Evolutionary conservation across 1,140 invertebrate species (phyloP).

Genomic region (Diabrotica undecimpunctata): DNA sequence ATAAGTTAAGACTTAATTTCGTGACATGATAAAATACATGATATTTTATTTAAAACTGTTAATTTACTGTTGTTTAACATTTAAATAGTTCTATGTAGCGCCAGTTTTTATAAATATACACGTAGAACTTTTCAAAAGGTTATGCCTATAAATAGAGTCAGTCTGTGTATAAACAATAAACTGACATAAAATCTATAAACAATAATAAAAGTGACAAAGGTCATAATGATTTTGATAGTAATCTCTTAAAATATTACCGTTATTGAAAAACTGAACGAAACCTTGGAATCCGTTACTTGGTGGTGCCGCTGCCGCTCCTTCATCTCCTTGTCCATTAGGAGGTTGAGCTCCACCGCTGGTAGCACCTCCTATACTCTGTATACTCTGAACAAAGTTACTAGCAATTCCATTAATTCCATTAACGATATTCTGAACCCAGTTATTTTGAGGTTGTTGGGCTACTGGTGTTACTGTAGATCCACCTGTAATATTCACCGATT

Average conservation of each 20-base stretch:
- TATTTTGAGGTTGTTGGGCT: conserved; percentile 15
- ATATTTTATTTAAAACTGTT: too few species aligned
- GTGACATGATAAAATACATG: too few species aligned
- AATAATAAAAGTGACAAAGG: too few species aligned
- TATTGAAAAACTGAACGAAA: conserved; percentile 21
- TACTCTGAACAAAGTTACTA: conserved; percentile 25
- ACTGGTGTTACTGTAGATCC: not conserved
- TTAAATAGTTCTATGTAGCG: too few species aligned
- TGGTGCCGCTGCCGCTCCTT: conserved; percentile 11
- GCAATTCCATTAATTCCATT: conserved; percentile 21
- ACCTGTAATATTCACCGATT: not conserved
- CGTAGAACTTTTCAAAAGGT: too few species aligned
- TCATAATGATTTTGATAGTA: too few species aligned
- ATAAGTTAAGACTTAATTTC: too few species aligned
- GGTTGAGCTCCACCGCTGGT: not conserved
- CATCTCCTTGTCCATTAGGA: conserved; percentile 24
- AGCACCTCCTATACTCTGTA: conserved; percentile 6
- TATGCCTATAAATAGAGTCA: too few species aligned
- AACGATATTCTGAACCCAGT: conserved; percentile 26
- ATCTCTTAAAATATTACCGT: conserved; percentile 8
- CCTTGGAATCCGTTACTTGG: conserved; percentile 16
- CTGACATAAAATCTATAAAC: too few species aligned
- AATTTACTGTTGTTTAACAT: too few species aligned
- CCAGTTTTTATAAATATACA: too few species aligned
- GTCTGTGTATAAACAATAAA: too few species aligned